These are phyloP conservation scores for Ophthalmolycus amberensis DNA, from an alignment of 2,113 vertebrate genomes.

Conservation along the genomic window DNA sequence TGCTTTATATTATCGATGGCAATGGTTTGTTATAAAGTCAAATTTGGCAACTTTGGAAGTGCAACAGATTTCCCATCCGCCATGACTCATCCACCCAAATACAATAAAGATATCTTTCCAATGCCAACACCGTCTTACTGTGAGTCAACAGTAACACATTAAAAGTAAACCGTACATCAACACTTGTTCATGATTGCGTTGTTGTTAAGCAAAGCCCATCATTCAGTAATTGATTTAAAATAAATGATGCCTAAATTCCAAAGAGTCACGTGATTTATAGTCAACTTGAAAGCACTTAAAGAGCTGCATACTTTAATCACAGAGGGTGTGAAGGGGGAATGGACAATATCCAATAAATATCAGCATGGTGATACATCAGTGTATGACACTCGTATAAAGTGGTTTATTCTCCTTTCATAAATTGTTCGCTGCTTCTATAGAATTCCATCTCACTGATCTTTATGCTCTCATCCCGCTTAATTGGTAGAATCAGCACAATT, in stretches of 20 bases:
- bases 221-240: conserved; percentile 38
- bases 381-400: not conserved
- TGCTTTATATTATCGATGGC: not conserved
- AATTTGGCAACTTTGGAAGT: conserved; percentile 3
- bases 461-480: not conserved
- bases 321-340: not conserved
- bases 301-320: conserved; percentile 13
- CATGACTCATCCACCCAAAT: not conserved
- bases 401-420: not conserved
- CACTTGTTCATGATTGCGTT: not conserved
- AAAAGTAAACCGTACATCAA: conserved; percentile 1
- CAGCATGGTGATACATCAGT: not conserved
- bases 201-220: conserved; percentile 25
- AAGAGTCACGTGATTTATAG: conserved; percentile 28
- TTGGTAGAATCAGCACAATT: not conserved
- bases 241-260: conserved; percentile 37
- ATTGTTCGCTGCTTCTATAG: not conserved
- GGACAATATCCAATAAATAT: conserved; percentile 2
- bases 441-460: not conserved
- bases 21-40: not conserved
- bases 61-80: not conserved
- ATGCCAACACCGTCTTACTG: not conserved
- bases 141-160: not conserved
- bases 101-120: not conserved
- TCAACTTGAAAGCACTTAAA: conserved; percentile 13